Conservation (phyloP, 2,113 vertebrate genomes). For the Harpagus bidentatus region DNA sequence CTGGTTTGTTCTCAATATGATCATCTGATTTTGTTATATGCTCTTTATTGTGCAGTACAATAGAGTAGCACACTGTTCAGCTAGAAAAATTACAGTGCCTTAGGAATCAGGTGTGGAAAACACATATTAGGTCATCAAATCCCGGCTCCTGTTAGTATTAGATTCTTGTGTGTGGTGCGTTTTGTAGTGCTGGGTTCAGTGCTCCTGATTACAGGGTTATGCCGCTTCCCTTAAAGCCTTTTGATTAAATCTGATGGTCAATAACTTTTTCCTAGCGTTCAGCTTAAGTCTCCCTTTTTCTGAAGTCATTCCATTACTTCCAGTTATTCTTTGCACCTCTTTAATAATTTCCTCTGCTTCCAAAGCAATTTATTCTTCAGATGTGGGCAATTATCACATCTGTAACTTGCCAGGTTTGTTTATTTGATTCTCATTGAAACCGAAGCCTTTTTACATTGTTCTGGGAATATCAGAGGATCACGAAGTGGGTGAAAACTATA, state of each 20-base stretch:
- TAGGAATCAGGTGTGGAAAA: constrained; percentile 6
- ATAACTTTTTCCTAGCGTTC: neutral
- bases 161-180: neutral
- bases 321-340: neutral
- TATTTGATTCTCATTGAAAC: neutral
- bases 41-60: neutral
- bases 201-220: neutral
- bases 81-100: constrained; percentile 3
- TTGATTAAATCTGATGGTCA: neutral
- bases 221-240: neutral
- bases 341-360: neutral
- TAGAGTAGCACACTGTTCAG: neutral
- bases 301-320: neutral
- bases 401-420: neutral
- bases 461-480: neutral
- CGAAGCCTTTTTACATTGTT: neutral
- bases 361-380: neutral
- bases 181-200: neutral
- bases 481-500: neutral
- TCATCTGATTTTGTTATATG: constrained; percentile 1
- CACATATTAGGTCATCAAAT: constrained; percentile 1
- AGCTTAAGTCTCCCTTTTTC: neutral
- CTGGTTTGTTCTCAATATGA: neutral
- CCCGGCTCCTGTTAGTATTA: neutral
- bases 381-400: neutral